These are phyloP conservation scores for Ivindomyrus marchei DNA, from an alignment of 2,113 vertebrate genomes.

Conservation along the genomic window DNA sequence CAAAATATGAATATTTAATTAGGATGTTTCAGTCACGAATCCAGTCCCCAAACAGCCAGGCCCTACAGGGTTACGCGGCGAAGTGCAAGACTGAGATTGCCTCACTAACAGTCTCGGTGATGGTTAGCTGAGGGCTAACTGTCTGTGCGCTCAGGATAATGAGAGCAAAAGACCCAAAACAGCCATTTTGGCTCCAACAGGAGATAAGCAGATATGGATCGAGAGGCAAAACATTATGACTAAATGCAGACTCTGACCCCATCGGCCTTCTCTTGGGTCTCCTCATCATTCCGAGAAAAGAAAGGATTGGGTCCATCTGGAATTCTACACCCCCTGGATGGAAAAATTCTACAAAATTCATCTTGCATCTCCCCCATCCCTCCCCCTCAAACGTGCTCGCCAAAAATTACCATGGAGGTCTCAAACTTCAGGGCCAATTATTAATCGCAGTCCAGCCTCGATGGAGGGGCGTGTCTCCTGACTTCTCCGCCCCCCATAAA, in stretches of 20 bases:
- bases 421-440: not conserved
- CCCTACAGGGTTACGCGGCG: not conserved
- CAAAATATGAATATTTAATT: not conserved
- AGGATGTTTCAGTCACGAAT: not conserved
- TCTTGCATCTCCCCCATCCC: not conserved
- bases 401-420: not conserved
- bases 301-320: not conserved
- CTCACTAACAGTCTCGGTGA: not conserved
- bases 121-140: not conserved
- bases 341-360: not conserved
- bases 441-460: not conserved
- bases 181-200: not conserved
- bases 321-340: not conserved
- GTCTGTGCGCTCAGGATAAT: not conserved
- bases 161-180: not conserved
- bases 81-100: not conserved
- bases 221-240: not conserved
- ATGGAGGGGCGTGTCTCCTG: not conserved
- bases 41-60: not conserved
- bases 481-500: not conserved
- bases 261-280: not conserved
- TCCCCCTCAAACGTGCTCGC: not conserved
- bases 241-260: not conserved
- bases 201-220: not conserved
- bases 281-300: not conserved